Percentiles rank a stretch among this genome's conserved stretches.
Evolutionary conservation across 2,113 vertebrate genomes (phyloP).

Genomic region (Bolborhynchus lineola): DNA sequence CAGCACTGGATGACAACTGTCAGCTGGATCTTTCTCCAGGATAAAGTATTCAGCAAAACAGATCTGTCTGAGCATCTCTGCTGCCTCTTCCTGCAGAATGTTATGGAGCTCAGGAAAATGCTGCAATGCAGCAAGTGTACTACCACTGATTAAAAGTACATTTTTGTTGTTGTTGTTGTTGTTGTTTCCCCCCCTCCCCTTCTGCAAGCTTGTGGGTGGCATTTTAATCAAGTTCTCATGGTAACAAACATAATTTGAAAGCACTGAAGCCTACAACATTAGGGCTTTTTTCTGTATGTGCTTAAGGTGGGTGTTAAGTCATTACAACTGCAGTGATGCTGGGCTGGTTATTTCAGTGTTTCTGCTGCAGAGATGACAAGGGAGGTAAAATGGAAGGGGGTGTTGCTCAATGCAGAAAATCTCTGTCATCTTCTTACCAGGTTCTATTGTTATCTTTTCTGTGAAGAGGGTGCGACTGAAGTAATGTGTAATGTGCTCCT

Average conservation of each 20-base stretch:
- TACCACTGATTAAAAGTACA: conserved; percentile 42
- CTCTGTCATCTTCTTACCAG: neutral
- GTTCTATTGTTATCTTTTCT: neutral
- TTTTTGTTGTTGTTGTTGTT: conserved; percentile 13
- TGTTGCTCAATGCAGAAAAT: conserved; percentile 3
- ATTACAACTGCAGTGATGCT: conserved; percentile 46
- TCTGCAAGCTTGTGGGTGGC: conserved; percentile 22
- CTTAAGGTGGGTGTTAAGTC: conserved; percentile 53
- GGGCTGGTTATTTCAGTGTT: neutral
- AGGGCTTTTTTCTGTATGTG: neutral
- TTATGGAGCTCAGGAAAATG: conserved; percentile 39
- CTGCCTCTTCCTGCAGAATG: conserved; percentile 24
- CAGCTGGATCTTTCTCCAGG: neutral
- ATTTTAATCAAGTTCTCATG: conserved; percentile 63
- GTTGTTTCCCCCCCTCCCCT: neutral
- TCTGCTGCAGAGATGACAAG: conserved; percentile 18
- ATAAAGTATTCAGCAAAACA: conserved; percentile 36
- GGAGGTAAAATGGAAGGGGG: conserved; percentile 20
- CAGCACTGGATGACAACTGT: neutral
- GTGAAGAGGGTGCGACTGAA: neutral
- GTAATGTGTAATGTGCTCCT: neutral
- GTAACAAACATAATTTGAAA: conserved; percentile 54
- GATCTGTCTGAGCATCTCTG: conserved; percentile 6
- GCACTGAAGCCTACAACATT: conserved; percentile 38
- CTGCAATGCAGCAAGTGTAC: conserved; percentile 58